Evolutionary conservation across 2,888 invertebrate genomes (phyloP), one percentile per base, ranked within the genome.

Genomic region (Anodontia alba): DNA sequence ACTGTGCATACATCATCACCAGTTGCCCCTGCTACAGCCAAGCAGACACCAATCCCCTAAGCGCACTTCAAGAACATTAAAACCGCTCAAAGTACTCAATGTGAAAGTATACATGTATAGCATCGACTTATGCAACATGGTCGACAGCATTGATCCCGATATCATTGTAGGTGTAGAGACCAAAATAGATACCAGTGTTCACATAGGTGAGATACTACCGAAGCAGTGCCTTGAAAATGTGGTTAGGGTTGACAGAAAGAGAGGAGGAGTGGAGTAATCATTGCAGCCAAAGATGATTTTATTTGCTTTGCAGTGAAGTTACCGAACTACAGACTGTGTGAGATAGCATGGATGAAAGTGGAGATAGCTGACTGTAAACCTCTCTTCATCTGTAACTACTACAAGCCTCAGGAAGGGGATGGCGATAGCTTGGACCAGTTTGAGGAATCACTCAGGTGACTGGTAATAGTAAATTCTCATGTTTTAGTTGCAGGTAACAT

Each of bases 81-180:
- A 67, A 29, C 67, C 67, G 1, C 31, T 67, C 20, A 67, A 67
- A 31, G 67, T 67, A 20, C 67, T 67, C 2, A 67, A 42, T 67
- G 67, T 67, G 3, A 67, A 67, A 7, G 2, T 42, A 7, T 33
- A 67, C 42, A 36, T 23, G 7, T 8, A 67, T 23, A 67, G 42
- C 15, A 36, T 3, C 20, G 67, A 67, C 36, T 23, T 67, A 20
- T 38, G 42, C 67, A 67, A 67, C 17, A 67, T 67, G 62, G 23
- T 62, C 23, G 31, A 62, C 36, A 62, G 31, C 36, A 62, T 26
- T 12, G 23, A 62, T 62, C 69, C 69, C 10, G 69, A 69, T 29
- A 69, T 69, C 23, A 69, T 69, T 69, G 69, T 69, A 23, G 69
- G 69, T 23, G 69, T 69, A 1, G 43, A 69, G 33, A 69, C 69